Percentiles rank a stretch among this genome's conserved stretches.
Conservation (phyloP, 2,888 invertebrate genomes). For the Leucoma salicis region DNA sequence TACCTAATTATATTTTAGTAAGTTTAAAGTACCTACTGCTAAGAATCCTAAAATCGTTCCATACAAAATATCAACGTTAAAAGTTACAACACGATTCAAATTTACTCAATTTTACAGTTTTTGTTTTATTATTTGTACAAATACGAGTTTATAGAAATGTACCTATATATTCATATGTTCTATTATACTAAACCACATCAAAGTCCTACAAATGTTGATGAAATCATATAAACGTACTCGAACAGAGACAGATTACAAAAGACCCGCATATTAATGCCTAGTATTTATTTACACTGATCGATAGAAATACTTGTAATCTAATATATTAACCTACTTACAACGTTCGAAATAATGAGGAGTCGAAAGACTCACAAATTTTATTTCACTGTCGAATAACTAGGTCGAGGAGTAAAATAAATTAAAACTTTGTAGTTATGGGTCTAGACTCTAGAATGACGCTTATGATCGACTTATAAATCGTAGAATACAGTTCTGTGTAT, state of each 20-base stretch:
- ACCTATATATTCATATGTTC: not conserved
- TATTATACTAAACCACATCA: not conserved
- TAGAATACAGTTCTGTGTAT: conserved; percentile 63
- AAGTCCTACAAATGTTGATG: conserved; percentile 12
- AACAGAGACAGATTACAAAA: conserved; percentile 24
- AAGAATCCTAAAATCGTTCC: no score
- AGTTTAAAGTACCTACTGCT: no score
- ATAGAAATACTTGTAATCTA: conserved; percentile 32
- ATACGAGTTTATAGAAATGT: conserved; percentile 1
- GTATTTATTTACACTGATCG: conserved; percentile 24
- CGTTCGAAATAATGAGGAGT: conserved; percentile 20
- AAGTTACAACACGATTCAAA: no score
- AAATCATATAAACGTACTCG: conserved; percentile 25
- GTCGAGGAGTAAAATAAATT: conserved; percentile 27
- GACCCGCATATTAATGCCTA: conserved; percentile 30
- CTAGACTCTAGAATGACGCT: not conserved
- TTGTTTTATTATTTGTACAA: no score
- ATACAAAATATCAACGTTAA: no score
- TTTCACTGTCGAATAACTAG: conserved; percentile 26
- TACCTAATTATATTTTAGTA: no score
- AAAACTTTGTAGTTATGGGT: not conserved
- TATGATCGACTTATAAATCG: conserved; percentile 23
- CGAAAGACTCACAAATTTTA: conserved; percentile 26
- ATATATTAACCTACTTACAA: conserved; percentile 32
- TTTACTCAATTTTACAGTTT: no score